Evolutionary conservation across 2,888 invertebrate genomes (phyloP).

Genomic region (Timema podura): DNA sequence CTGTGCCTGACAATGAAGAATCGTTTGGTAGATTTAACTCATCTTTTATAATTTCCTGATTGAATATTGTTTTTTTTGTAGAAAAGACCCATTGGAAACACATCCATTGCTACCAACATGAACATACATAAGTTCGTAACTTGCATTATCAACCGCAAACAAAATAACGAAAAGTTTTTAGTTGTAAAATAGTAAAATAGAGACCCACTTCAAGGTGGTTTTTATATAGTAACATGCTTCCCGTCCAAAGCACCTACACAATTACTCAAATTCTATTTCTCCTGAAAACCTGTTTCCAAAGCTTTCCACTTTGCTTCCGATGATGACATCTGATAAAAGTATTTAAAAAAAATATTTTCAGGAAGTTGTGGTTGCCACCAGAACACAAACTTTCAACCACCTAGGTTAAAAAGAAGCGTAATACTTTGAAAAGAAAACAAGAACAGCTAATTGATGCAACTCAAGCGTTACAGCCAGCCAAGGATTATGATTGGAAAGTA

Average conservation of each 20-base stretch:
- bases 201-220: neutral
- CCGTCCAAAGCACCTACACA: constrained; percentile 5
- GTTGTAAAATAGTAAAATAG: neutral
- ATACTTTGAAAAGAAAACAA: neutral
- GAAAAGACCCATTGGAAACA: constrained; percentile 7
- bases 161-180: constrained; percentile 4
- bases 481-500: constrained; percentile 8
- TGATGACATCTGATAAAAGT: neutral
- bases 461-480: neutral
- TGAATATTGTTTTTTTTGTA: constrained; percentile 3
- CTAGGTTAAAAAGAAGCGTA: neutral
- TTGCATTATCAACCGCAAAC: neutral
- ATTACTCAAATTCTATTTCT: constrained; percentile 2
- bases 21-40: neutral
- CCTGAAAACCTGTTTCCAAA: neutral
- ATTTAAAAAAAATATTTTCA: neutral
- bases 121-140: constrained; percentile 4
- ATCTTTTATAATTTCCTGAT: constrained; percentile 2
- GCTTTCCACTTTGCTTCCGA: neutral
- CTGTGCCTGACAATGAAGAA: constrained; percentile 1
- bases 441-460: neutral
- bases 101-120: constrained; percentile 12
- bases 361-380: too few relatives aligned
- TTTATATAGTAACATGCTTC: constrained; percentile 9
- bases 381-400: too few relatives aligned